Conservation (phyloP, 2,888 invertebrate species). For the Drosophila mercatorum region DNA sequence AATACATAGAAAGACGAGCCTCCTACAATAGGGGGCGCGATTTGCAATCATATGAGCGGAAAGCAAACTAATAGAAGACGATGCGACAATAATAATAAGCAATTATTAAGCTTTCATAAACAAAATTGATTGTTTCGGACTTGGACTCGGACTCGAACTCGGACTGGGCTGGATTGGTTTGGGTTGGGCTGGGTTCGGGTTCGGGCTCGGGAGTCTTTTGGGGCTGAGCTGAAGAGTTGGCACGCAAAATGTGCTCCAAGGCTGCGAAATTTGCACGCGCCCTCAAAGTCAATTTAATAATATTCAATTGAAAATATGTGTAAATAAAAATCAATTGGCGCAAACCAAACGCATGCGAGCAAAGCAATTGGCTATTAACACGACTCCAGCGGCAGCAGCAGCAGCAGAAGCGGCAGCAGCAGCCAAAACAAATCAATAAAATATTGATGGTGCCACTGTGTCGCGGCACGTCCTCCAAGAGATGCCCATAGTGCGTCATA, state of each 20-base stretch:
- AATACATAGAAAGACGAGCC: constrained; percentile 69
- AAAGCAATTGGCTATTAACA: constrained; percentile 63
- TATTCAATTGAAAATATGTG: constrained; percentile 75
- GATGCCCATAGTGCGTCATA: constrained; percentile 63
- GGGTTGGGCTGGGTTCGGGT: constrained; percentile 1
- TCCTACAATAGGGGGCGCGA: constrained; percentile 61
- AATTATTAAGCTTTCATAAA: constrained; percentile 15
- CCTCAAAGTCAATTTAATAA: constrained; percentile 77
- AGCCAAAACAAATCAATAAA: constrained; percentile 77
- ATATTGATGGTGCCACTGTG: constrained; percentile 60
- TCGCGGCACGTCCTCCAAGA: constrained; percentile 61
- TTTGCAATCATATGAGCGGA: constrained; percentile 23
- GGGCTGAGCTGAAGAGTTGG: constrained; percentile 7
- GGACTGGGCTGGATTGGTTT: constrained; percentile 1
- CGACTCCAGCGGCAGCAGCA: constrained; percentile 36
- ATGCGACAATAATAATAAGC: constrained; percentile 27
- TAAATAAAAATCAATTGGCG: constrained; percentile 75
- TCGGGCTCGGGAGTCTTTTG: constrained; percentile 1
- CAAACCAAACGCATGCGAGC: constrained; percentile 46
- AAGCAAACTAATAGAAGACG: constrained; percentile 29
- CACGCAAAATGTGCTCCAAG: constrained; percentile 63
- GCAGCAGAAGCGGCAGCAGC: constrained; percentile 33
- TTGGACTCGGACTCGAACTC: no score
- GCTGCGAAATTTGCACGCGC: constrained; percentile 72
- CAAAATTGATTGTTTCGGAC: constrained; percentile 18